Evolutionary conservation across 2,113 vertebrate genomes (phyloP).

Genomic region (Dolichallabes microphthalmus): DNA sequence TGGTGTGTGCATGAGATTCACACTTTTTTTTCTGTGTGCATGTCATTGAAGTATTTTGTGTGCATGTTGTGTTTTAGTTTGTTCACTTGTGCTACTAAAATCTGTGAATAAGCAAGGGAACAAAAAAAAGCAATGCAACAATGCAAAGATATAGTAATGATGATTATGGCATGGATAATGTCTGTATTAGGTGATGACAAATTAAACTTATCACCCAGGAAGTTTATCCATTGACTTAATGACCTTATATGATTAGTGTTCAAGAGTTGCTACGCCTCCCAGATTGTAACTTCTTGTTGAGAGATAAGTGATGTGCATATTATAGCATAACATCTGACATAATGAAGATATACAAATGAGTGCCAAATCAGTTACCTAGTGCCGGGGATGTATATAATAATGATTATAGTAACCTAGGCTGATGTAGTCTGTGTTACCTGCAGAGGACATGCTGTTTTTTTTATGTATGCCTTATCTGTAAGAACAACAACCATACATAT

Average conservation of each 20-base stretch:
- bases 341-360: not conserved
- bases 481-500: not conserved
- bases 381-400: no score
- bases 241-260: not conserved
- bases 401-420: not conserved
- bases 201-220: not conserved
- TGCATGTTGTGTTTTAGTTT: no score
- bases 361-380: not conserved
- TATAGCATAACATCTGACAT: not conserved
- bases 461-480: not conserved
- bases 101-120: no score
- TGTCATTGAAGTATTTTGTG: no score
- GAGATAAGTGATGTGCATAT: not conserved
- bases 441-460: not conserved
- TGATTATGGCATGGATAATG: not conserved
- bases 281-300: not conserved
- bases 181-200: not conserved
- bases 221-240: not conserved
- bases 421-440: not conserved
- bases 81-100: no score
- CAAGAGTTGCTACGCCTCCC: not conserved
- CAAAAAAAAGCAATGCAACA: no score
- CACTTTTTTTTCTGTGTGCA: no score
- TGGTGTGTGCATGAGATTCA: no score
- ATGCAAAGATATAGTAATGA: no score